A percentile compares a stretch with the other conserved stretches of the same genome.
phyloP scores from a whole-genome alignment of 2,888 invertebrate genomes.

The Ariolimax columbianus region DNA sequence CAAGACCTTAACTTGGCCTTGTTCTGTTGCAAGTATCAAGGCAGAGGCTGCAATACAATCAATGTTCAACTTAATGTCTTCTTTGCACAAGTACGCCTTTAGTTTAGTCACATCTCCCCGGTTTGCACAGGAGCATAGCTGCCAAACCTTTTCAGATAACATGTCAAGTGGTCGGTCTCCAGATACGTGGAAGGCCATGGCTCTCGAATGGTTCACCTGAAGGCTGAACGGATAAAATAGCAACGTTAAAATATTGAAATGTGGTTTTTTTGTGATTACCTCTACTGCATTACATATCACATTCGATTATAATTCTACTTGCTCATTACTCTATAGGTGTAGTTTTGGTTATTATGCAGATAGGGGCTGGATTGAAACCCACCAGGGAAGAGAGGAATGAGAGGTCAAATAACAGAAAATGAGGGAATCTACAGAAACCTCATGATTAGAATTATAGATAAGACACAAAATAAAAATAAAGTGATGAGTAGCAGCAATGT shows the following conservation, averaged over 20 bases:
- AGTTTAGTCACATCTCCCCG: conserved; percentile 18
- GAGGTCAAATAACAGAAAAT: no score
- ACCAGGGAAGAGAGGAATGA: no score
- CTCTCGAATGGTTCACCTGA: background rate
- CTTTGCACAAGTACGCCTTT: background rate
- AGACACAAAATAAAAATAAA: no score
- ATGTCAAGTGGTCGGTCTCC: background rate
- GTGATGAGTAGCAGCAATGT: no score
- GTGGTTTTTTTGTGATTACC: background rate
- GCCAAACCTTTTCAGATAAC: background rate
- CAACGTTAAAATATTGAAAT: background rate
- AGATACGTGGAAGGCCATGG: background rate
- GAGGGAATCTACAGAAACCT: no score
- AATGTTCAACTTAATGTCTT: background rate
- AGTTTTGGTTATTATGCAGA: no score
- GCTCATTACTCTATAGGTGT: no score
- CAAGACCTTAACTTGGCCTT: conserved; percentile 1
- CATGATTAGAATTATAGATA: no score
- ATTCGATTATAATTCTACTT: no score
- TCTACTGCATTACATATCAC: background rate
- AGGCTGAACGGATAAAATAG: background rate
- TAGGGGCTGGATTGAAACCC: no score
- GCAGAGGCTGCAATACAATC: background rate
- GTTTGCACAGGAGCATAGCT: background rate
- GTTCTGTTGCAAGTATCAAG: conserved; percentile 24